Conservation (phyloP, 2,888 invertebrate species). For the Andrena haemorrhoa region DNA sequence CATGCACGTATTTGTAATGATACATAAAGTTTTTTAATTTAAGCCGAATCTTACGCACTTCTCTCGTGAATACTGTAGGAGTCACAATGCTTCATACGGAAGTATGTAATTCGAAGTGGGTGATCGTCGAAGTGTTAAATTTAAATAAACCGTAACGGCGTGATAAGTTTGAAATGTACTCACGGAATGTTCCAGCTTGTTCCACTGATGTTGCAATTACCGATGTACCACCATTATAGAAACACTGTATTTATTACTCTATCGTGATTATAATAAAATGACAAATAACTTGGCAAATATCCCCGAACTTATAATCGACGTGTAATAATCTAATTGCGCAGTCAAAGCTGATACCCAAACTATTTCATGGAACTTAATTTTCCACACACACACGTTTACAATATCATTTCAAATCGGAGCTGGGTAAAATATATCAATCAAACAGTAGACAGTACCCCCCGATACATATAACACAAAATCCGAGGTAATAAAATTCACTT, state of each 20-base stretch:
- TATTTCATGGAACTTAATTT: background rate
- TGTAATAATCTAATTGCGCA: background rate
- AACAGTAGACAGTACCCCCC: no score
- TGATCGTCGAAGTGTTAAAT: background rate
- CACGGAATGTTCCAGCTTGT: conserved; percentile 5
- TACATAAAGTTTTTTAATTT: background rate
- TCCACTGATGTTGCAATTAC: conserved; percentile 28
- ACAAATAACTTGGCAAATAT: conserved; percentile 14
- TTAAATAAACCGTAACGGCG: conserved; percentile 15
- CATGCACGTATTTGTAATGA: conserved; percentile 6
- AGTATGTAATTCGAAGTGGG: background rate
- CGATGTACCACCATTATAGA: conserved; percentile 36
- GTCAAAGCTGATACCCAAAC: background rate
- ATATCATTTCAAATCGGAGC: no score
- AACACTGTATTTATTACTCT: conserved; percentile 40
- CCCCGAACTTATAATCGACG: background rate
- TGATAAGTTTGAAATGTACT: conserved; percentile 32
- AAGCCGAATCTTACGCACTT: background rate
- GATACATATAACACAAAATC: no score
- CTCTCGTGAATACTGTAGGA: background rate
- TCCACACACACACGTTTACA: no score
- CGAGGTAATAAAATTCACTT: no score
- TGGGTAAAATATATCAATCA: no score
- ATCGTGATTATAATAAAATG: conserved; percentile 38
- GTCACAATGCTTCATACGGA: background rate